These are phyloP conservation scores for Drosophila biarmipes DNA, from an alignment of 1,140 invertebrate species.

Conservation along the genomic window DNA sequence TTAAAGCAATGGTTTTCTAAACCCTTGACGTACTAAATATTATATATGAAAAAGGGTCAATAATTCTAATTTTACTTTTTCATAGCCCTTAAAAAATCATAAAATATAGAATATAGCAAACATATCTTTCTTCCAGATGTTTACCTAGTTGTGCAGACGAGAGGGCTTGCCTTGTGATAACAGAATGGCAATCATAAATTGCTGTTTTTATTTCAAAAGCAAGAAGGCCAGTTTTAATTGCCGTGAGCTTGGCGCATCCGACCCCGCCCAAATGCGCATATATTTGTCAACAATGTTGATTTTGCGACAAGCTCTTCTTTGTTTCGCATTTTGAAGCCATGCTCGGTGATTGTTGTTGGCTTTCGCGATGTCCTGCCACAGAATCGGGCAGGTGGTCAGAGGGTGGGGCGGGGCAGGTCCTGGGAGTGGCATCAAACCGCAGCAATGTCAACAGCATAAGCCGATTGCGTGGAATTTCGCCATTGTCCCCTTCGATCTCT, in stretches of 20 bases:
- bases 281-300: constrained; percentile 57
- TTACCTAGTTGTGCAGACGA: background rate
- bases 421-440: constrained; percentile 63
- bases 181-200: constrained; percentile 30
- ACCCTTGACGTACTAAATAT: too few species aligned
- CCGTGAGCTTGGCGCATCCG: constrained; percentile 11
- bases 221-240: constrained; percentile 46
- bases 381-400: background rate
- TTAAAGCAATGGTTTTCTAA: too few species aligned
- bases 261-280: constrained; percentile 3
- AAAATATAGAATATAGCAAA: too few species aligned
- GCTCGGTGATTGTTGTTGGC: constrained; percentile 28
- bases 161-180: background rate
- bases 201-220: constrained; percentile 52
- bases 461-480: constrained; percentile 78
- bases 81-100: too few species aligned
- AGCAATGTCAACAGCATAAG: constrained; percentile 68
- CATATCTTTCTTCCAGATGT: background rate
- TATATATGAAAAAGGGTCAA: too few species aligned
- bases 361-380: constrained; percentile 22
- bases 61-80: too few species aligned
- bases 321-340: constrained; percentile 59
- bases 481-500: constrained; percentile 58
- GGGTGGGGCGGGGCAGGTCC: too few species aligned
- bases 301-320: constrained; percentile 53